These are phyloP conservation scores for Peromyscus californicus DNA, from an alignment of 2,113 vertebrate genomes.

Conservation along the genomic window DNA sequence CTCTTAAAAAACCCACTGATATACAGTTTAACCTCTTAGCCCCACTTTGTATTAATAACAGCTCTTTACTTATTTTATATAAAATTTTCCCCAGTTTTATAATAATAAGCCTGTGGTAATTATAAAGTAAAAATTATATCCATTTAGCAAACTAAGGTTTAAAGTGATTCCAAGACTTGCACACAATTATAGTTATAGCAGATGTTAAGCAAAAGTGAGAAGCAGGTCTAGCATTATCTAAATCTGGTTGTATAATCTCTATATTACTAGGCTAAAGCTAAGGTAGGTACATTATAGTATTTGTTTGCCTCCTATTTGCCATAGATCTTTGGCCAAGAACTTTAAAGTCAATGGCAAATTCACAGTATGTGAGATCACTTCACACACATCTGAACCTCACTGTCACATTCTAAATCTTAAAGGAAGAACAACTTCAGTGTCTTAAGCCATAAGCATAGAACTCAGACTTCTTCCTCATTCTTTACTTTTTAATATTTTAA, in stretches of 20 bases:
- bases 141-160: not conserved
- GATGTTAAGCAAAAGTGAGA: not conserved
- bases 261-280: not conserved
- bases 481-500: not conserved
- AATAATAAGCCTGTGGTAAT: not conserved
- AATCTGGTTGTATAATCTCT: not conserved
- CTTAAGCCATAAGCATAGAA: not conserved
- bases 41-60: conserved; percentile 8
- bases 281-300: not conserved
- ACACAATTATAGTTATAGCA: not conserved
- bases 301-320: not conserved
- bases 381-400: not conserved
- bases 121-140: not conserved
- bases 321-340: not conserved
- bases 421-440: too few species aligned
- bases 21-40: not conserved
- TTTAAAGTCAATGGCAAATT: not conserved
- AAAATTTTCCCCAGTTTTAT: not conserved
- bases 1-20: too few species aligned
- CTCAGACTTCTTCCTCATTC: not conserved
- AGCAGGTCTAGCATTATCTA: not conserved
- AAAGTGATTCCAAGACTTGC: not conserved
- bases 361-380: not conserved
- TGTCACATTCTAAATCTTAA: not conserved
- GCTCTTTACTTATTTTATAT: not conserved